Base-by-base conservation (phyloP, 2,888 invertebrate genomes). In the Parnassius apollo region DNA sequence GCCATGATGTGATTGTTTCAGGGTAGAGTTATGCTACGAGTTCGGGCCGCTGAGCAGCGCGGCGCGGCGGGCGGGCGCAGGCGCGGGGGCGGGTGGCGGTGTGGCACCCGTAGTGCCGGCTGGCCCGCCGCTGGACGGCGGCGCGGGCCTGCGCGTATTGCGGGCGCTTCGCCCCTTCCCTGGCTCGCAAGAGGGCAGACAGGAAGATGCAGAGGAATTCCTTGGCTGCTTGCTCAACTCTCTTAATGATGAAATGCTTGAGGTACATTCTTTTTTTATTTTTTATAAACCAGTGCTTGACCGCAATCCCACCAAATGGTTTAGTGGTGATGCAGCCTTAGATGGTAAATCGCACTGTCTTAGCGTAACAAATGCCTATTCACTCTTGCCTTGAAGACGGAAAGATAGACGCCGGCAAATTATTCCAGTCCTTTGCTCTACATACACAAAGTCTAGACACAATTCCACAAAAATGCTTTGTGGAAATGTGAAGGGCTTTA, bases 121-220 rank as follows among this genome's bases (percentile, higher is more conserved):
- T 49, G 98, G 97, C 48, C 92, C 94, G n/a, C 95, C 98, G 52
- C 96, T 98, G 71, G 98, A 98, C 81, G 98, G 98, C n/a, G 93
- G 94, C 59, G 95, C 96, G 71, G 96, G 98, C 13, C 96, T 97
- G 77, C 95, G 96, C 68, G 95, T 98, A 88, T 93, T 98, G 76
- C 94, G 96, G 68, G 95, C 96, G 53, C 94, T 96, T 48, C 93
- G 96, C 2, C 94, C 95, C 72, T 91, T 91, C 83, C 84, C 86
- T 12, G 92, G 91, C 68, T 87, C 88, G 18, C 95, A 96, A 59
- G 97, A 97, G 82, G 98, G 98, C 0, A 93, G 97, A 22, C 99
- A 99, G 84, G 98, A 99, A 81, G 99, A 99, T 88, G 99, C 99
- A 0, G 99, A 99, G 85, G 99, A 99, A 83, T 98, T 99, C 88